Percentiles rank a stretch among this genome's conserved stretches.
Evolutionary conservation across 2,888 invertebrate genomes (phyloP).

Genomic region (Flabesymbios commensalis): DNA sequence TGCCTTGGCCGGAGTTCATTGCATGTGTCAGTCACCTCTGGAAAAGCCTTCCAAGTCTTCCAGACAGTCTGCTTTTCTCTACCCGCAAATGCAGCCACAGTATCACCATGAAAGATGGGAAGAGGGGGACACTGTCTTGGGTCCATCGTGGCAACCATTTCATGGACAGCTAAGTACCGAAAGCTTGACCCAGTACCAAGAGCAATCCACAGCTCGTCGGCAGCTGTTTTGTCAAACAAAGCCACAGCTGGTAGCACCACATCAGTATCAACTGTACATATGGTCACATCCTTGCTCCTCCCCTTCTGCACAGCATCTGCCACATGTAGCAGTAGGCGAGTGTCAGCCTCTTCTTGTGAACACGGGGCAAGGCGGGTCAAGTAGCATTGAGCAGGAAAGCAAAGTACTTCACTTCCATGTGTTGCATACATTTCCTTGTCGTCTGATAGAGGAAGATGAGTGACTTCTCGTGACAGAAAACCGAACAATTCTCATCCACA

Average conservation of each 20-base stretch:
- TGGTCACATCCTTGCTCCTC: not conserved
- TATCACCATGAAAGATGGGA: not conserved
- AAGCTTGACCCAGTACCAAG: not conserved
- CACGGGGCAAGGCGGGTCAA: too few relatives aligned
- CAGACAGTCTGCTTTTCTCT: not conserved
- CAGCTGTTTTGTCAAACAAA: not conserved
- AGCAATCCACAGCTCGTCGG: not conserved
- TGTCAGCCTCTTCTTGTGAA: not conserved
- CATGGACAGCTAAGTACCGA: not conserved
- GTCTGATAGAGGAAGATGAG: not conserved
- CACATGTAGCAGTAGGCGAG: not conserved
- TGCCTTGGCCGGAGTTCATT: too few relatives aligned
- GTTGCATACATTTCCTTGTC: not conserved
- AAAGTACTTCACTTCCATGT: not conserved
- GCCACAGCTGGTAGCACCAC: not conserved
- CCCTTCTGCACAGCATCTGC: not conserved
- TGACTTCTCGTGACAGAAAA: slow-evolving; percentile 16
- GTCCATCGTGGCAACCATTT: not conserved
- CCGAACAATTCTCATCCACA: slow-evolving; percentile 17
- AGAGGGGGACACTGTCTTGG: not conserved
- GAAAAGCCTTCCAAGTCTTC: not conserved
- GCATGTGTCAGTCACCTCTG: not conserved
- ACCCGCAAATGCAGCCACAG: not conserved
- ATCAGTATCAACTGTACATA: not conserved
- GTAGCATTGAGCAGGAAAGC: not conserved